Evolutionary conservation across 2,888 invertebrate genomes (phyloP).

Genomic region (Scrobipalpa costella): DNA sequence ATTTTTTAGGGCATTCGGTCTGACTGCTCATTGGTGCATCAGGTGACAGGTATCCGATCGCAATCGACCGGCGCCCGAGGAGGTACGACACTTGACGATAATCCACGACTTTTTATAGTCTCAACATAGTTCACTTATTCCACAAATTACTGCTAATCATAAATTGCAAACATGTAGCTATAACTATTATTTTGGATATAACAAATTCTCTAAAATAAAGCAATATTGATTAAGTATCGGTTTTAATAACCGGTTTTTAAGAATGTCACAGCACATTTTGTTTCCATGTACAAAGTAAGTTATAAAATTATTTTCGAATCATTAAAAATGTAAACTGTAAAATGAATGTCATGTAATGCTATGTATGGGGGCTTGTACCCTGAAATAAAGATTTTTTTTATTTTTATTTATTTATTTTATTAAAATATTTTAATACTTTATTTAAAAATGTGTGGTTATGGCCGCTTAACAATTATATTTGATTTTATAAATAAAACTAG

Average conservation of each 20-base stretch:
- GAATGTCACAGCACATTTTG: not conserved
- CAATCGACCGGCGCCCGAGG: constrained; percentile 43
- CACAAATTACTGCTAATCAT: too few species aligned
- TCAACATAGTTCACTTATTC: too few species aligned
- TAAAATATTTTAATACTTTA: too few species aligned
- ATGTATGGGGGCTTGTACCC: too few species aligned
- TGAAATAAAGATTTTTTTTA: not conserved
- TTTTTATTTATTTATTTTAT: not conserved
- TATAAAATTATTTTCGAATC: not conserved
- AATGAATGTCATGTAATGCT: too few species aligned
- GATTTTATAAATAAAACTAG: too few species aligned
- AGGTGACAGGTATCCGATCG: constrained; percentile 44
- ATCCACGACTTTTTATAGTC: constrained; percentile 14
- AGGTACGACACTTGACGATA: constrained; percentile 32
- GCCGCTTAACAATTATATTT: too few species aligned
- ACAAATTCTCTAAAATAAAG: too few species aligned
- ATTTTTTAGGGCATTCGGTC: constrained; percentile 43
- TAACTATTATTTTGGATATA: too few species aligned
- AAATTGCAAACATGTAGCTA: too few species aligned
- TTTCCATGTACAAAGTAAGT: not conserved
- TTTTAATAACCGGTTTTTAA: not conserved
- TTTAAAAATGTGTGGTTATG: too few species aligned
- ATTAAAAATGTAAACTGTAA: not conserved
- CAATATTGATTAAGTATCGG: not conserved
- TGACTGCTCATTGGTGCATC: constrained; percentile 45